phyloP scores from a whole-genome alignment of 53 echinoderm and acorn worm species.

The Pentamera pediparva region DNA sequence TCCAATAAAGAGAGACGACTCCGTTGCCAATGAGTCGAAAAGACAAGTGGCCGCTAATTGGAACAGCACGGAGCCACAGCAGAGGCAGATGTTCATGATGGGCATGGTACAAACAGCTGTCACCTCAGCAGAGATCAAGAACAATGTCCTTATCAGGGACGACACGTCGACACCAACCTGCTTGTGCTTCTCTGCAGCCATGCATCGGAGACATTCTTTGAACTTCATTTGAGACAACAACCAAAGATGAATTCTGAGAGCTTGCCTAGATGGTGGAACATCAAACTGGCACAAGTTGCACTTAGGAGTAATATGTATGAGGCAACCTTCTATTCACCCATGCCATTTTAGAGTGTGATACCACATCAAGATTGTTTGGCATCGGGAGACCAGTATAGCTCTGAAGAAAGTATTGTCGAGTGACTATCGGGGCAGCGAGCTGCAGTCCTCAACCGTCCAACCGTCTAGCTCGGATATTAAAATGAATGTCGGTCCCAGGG shows the following conservation, averaged over 20 bases:
- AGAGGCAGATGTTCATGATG: slow-evolving; percentile 6
- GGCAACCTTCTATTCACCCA: background rate
- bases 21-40: no score
- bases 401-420: no score
- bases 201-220: background rate
- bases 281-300: background rate
- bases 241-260: no score
- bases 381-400: background rate
- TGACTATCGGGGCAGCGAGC: no score
- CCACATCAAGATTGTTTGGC: background rate
- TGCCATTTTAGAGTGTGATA: background rate
- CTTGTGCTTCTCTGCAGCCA: background rate
- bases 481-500: no score
- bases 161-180: slow-evolving; percentile 37
- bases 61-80: background rate
- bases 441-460: no score
- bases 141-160: slow-evolving; percentile 12
- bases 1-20: no score
- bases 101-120: slow-evolving; percentile 20
- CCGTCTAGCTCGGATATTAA: no score
- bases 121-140: background rate
- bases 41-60: no score
- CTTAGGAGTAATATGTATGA: background rate
- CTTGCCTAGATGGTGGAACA: background rate
- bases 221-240: background rate